Base-by-base conservation (phyloP, 2,113 vertebrate genomes). In the Columba livia region DNA sequence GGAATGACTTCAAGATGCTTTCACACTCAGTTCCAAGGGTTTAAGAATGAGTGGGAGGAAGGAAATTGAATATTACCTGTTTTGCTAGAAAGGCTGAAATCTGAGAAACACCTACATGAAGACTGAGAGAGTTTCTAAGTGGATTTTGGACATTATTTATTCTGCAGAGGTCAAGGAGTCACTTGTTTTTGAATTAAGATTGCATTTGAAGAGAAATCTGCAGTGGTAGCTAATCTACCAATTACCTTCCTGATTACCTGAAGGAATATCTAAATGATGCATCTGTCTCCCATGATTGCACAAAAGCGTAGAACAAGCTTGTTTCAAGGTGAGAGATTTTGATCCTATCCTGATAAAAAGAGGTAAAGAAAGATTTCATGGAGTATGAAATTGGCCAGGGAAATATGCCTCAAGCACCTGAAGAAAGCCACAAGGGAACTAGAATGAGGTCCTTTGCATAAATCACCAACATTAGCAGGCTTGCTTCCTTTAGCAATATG, bases 311-410 rank as follows among this genome's bases (percentile, higher is more conserved):
- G 77, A 79, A 86, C 29, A 56, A 91, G 58, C 77, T 79, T 77
- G 42, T 93, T 91, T 93, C 89, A 94, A 94, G 88, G 91, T 90
- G 88, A 96, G 71, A 73, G 67, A 80, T 82, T 95, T 42, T 89
- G 66, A 94, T 95, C 80, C 26, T 81, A 86, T 72, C 69, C 66
- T 69, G 70, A 73, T 79, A 79, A 65, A 82, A 64, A 70, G 56
- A 93, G 65, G 65, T 24, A 79, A 56, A 85, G 44, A 74, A 79
- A 72, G 62, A 85, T 72, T 81, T 89, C 71, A 82, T 0, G 1
- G 60, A 72, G 60, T 77, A 79, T 86, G 62, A 92, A 95, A 90
- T 85, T 80, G 92, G 79, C 78, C 89, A 71, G 80, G 77, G 82
- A 96, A 90, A 74, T 93, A 51, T 40, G 32, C 69, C 57, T 94